Conservation (phyloP, 2,797 vertebrate genomes). For the Aulostomus chinensis region DNA sequence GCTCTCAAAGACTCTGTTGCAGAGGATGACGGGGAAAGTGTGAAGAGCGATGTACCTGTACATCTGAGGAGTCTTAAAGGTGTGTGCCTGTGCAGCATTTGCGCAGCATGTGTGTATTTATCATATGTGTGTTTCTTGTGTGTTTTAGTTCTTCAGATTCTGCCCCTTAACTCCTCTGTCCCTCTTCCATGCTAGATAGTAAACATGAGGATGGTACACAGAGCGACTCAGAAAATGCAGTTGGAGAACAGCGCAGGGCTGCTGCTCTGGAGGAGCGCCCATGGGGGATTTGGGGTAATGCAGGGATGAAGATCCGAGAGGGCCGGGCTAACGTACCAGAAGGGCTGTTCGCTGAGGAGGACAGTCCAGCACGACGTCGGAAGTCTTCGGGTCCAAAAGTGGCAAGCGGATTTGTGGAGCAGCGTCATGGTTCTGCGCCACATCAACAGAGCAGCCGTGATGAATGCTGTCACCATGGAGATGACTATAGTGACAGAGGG, state of each 20-base stretch:
- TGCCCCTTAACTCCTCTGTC: slow-evolving; percentile 10
- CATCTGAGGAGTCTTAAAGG: slow-evolving; percentile 95
- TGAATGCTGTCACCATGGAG: slow-evolving; percentile 83
- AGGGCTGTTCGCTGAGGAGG: slow-evolving; percentile 90
- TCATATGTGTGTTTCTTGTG: no score
- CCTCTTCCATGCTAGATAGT: slow-evolving; percentile 79
- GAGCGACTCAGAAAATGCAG: slow-evolving; percentile 91
- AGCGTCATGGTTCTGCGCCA: slow-evolving; percentile 71
- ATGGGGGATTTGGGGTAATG: slow-evolving; percentile 73
- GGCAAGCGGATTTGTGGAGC: slow-evolving; percentile 63
- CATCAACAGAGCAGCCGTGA: slow-evolving; percentile 68
- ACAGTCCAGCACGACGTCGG: slow-evolving; percentile 88
- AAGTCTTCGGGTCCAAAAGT: slow-evolving; percentile 84
- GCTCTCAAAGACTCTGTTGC: slow-evolving; percentile 86
- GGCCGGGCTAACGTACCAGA: slow-evolving; percentile 82
- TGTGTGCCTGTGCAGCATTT: slow-evolving; percentile 40
- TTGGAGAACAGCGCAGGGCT: slow-evolving; percentile 85
- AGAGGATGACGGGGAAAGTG: slow-evolving; percentile 94
- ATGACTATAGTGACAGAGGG: slow-evolving; percentile 94
- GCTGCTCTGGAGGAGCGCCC: slow-evolving; percentile 80
- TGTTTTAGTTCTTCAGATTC: not conserved
- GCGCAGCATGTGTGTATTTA: not conserved
- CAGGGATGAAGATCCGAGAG: slow-evolving; percentile 81
- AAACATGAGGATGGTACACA: slow-evolving; percentile 97
- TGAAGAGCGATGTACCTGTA: slow-evolving; percentile 94